These are phyloP conservation scores for Pandemis cinnamomeana DNA, from an alignment of 2,888 invertebrate species.

Conservation along the genomic window DNA sequence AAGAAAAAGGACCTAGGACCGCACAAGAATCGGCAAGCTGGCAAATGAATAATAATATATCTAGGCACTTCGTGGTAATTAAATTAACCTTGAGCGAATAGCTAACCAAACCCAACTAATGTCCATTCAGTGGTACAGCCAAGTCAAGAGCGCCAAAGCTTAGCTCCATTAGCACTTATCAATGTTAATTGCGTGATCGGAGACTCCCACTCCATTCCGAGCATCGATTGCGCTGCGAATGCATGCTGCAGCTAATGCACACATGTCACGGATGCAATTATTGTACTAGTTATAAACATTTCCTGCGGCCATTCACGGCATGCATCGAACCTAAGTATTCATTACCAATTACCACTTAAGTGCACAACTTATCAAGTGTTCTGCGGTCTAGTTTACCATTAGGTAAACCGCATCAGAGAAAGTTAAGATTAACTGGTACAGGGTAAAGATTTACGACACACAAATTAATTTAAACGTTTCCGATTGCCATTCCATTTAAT, in stretches of 20 bases:
- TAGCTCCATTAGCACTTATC: conserved; percentile 15
- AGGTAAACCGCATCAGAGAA: conserved; percentile 8
- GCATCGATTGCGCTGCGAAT: conserved; percentile 25
- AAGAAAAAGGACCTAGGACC: no score
- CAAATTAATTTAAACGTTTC: conserved; percentile 12
- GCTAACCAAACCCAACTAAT: not conserved
- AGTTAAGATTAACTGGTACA: conserved; percentile 1
- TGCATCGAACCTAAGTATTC: conserved; percentile 13
- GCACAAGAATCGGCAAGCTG: no score
- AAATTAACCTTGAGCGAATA: not conserved
- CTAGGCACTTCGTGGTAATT: not conserved
- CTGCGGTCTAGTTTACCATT: conserved; percentile 12
- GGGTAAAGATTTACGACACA: conserved; percentile 9
- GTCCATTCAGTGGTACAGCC: not conserved
- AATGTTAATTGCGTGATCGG: conserved; percentile 16
- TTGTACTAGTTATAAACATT: conserved; percentile 42
- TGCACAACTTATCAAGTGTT: conserved; percentile 10
- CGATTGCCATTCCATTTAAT: conserved; percentile 16
- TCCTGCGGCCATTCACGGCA: conserved; percentile 29
- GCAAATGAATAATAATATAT: no score
- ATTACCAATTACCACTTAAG: conserved; percentile 20
- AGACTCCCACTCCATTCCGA: conserved; percentile 12
- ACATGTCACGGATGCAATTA: conserved; percentile 54
- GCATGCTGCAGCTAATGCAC: conserved; percentile 38
- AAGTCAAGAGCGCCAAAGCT: conserved; percentile 4